phyloP scores from a whole-genome alignment of 2,113 vertebrate genomes.

The Strix aluco region DNA sequence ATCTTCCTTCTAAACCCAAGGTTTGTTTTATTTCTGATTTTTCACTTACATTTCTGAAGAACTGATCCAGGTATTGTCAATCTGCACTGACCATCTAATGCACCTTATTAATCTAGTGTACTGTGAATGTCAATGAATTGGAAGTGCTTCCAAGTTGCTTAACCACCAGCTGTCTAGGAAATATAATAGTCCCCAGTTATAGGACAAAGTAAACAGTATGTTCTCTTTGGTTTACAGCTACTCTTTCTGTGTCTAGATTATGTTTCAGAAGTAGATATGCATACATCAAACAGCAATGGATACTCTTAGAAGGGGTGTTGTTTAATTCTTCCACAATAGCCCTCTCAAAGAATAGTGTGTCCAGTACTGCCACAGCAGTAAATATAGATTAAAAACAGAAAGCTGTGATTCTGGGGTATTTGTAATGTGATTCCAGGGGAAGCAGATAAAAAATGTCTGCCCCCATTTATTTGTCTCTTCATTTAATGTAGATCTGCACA shows the following conservation, averaged over 20 bases:
- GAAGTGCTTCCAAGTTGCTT: constrained; percentile 62
- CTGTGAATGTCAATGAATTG: constrained; percentile 58
- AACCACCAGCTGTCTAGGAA: constrained; percentile 59
- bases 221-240: constrained; percentile 69
- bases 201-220: constrained; percentile 74
- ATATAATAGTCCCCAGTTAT: constrained; percentile 70
- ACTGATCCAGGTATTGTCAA: constrained; percentile 60
- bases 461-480: neutral
- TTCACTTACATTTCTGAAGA: constrained; percentile 65
- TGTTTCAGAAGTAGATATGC: constrained; percentile 42
- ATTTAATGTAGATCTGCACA: neutral
- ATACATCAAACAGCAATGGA: neutral
- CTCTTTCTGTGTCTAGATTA: constrained; percentile 50
- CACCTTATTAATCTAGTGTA: constrained; percentile 61
- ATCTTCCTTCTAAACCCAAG: neutral
- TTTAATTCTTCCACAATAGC: neutral
- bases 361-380: neutral
- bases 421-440: neutral
- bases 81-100: constrained; percentile 69
- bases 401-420: neutral
- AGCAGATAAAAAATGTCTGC: neutral
- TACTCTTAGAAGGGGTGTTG: neutral
- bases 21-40: constrained; percentile 21
- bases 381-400: constrained; percentile 51
- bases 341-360: neutral